These are phyloP conservation scores for Parauchenoglanis punctatus DNA, from an alignment of 2,797 vertebrate species.

Conservation along the genomic window DNA sequence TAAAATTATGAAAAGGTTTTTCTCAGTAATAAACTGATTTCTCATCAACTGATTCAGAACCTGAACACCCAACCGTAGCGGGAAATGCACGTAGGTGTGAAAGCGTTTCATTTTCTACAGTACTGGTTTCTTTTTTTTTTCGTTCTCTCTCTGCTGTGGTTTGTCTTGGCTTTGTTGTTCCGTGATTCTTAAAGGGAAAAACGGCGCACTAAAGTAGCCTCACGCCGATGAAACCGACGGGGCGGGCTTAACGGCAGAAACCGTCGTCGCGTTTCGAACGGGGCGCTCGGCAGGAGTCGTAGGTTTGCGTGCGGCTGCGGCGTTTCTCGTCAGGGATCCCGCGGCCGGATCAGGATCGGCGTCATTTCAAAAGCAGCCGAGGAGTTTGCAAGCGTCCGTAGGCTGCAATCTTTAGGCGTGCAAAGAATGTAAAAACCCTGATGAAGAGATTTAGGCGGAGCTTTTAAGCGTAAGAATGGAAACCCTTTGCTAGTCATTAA, in stretches of 20 bases:
- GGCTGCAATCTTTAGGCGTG: background rate
- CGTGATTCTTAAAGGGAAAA: background rate
- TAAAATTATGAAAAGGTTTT: background rate
- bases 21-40: background rate
- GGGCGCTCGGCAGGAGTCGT: too few relatives aligned
- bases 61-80: background rate
- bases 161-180: background rate
- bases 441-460: background rate
- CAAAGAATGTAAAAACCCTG: background rate
- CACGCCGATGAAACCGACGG: background rate
- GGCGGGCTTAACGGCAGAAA: too few relatives aligned
- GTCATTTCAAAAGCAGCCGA: background rate
- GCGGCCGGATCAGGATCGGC: background rate
- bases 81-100: slow-evolving; percentile 14
- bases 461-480: background rate
- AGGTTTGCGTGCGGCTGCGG: background rate
- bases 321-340: background rate
- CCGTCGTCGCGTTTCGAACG: background rate
- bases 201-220: too few relatives aligned
- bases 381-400: background rate
- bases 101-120: background rate
- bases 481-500: too few relatives aligned
- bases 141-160: background rate
- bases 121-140: background rate
- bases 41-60: background rate